Evolutionary conservation across 2,888 invertebrate genomes (phyloP), one percentile per base, ranked within the genome.

Genomic region (Hermaeophaga mercurialis): DNA sequence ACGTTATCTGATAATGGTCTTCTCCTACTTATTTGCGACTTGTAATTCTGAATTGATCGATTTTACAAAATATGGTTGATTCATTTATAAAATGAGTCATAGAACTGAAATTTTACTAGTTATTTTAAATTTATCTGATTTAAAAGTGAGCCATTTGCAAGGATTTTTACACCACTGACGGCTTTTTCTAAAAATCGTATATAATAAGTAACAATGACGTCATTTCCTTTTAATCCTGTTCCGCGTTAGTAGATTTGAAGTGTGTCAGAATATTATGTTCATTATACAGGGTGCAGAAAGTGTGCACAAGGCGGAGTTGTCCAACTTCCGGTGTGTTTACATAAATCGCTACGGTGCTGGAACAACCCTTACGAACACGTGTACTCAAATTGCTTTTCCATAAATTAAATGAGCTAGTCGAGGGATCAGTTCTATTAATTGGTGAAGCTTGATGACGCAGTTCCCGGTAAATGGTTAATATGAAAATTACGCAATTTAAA

Each of bases 341-440:
- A 52, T 54, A 52, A 63, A 61, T 59, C 56, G 61, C 56, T 44
- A 46, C 60, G 65, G 62, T 65, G 54, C 58, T 58, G 60, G 53
- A 59, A 62, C 65, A 65, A 63, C 66, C 66, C 62, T 59, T 41
- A 41, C 2, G 33, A 63, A 67, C 67, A 67, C 67, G 67, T 67
- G 67, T 63, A 63, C 41, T 26, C 36, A 54, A 58, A 58, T 54
- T 58, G 46, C 50, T 49, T 38, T 54, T 50, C 38, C 54, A 52
- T 58, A 58, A 58, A 54, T 55, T 54, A 58, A 43, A 52, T 26
- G 34, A 28, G 24, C 31, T 58, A 50, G 43, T 55, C 22, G 43
- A 50, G 50, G 50, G 50, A 19, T 9, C 33, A 43, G 41, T 41
- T 41, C 41, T 41, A 50, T 50, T 50, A 50, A 50, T 50, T 43